Conservation (phyloP, 2,797 vertebrate species). For the Garrulus glandarius region DNA sequence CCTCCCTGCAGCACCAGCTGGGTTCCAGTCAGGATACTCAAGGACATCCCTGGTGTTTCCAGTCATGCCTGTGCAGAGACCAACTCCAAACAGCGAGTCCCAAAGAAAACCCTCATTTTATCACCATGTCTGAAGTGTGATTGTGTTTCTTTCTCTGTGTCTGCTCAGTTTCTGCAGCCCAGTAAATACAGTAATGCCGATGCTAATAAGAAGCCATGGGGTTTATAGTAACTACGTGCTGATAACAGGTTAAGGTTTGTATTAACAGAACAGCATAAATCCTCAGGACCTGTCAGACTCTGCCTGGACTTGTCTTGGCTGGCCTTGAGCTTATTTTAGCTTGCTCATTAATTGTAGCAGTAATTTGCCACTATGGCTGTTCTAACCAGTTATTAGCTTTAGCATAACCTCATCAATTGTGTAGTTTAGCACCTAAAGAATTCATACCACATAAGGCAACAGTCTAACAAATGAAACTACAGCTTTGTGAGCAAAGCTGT, state of each 20-base stretch:
- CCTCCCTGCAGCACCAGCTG: not conserved
- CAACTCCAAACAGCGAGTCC: accelerated
- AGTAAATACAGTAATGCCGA: not conserved
- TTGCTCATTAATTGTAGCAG: not conserved
- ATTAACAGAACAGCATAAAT: not conserved
- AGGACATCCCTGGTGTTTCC: not conserved
- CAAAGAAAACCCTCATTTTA: not conserved
- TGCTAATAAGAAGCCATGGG: not conserved
- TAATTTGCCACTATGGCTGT: not conserved
- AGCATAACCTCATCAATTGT: not conserved
- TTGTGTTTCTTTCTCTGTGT: not conserved
- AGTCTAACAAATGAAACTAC: accelerated
- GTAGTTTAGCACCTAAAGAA: not conserved
- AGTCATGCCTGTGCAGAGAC: not conserved
- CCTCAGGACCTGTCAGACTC: not conserved
- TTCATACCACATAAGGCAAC: not conserved
- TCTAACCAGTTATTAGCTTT: not conserved
- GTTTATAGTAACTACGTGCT: not conserved
- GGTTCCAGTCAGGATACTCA: not conserved
- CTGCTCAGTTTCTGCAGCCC: not conserved
- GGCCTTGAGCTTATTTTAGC: not conserved
- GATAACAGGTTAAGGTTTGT: not conserved
- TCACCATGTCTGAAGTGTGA: not conserved
- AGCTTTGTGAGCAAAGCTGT: not conserved
- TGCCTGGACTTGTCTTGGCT: not conserved